Percentiles rank a stretch among this genome's conserved stretches.
Conservation (phyloP, 2,113 vertebrate genomes). For the Irena cyanogastra region DNA sequence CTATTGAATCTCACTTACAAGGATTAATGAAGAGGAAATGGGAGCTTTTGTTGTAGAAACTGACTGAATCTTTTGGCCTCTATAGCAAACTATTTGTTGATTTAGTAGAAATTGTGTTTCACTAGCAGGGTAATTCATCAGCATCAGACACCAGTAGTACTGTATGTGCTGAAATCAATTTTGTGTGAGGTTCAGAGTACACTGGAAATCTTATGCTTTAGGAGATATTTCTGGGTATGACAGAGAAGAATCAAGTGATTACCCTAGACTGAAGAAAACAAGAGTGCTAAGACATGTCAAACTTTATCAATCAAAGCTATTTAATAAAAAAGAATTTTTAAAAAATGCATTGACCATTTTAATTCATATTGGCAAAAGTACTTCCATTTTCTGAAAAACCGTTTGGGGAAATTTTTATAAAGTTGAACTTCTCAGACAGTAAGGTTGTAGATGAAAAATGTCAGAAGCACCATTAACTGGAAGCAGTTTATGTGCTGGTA, state of each 20-base stretch:
- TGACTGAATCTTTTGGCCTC: slow-evolving; percentile 59
- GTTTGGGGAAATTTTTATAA: not conserved
- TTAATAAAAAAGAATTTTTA: not conserved
- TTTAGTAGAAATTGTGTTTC: slow-evolving; percentile 75
- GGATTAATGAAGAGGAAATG: slow-evolving; percentile 68
- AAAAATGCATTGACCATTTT: not conserved
- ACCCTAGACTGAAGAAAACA: not conserved
- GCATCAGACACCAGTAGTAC: slow-evolving; percentile 47
- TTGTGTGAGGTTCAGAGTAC: slow-evolving; percentile 49
- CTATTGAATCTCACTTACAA: slow-evolving; percentile 59
- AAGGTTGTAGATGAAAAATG: not conserved
- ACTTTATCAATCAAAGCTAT: slow-evolving; percentile 41
- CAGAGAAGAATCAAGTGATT: slow-evolving; percentile 39
- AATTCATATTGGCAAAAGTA: not conserved
- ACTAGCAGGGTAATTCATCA: slow-evolving; percentile 70
- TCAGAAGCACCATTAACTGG: not conserved
- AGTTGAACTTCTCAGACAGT: not conserved
- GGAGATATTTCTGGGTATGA: slow-evolving; percentile 14
- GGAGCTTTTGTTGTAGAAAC: slow-evolving; percentile 59
- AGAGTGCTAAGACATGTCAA: not conserved
- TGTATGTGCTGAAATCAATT: slow-evolving; percentile 69
- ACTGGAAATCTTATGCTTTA: slow-evolving; percentile 39
- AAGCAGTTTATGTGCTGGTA: not conserved
- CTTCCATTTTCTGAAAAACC: not conserved
- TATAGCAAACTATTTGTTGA: slow-evolving; percentile 75